Base-by-base conservation (phyloP, 2,888 invertebrate species). In the Campoplex nolae region DNA sequence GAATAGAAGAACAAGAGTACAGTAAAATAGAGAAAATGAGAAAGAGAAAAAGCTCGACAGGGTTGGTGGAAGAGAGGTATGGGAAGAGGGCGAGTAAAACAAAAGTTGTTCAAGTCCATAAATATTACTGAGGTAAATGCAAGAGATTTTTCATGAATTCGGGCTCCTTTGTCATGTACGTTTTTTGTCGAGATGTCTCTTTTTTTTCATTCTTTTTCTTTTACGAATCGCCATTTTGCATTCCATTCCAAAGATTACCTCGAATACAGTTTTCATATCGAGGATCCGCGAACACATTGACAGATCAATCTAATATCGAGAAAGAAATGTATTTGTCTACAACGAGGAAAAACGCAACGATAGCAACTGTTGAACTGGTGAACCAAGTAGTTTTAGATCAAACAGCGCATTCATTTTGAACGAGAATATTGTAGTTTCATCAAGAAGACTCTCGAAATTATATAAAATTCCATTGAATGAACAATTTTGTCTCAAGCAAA, bases 51-150 rank as follows among this genome's bases (percentile, higher is more conserved):
- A 56, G 83, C 38, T n/a, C 3, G 73, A 71, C 51, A 32, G 77
- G 38, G 1, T 38, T 23, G 54, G 56, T 28, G 32, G 54, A 32
- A 45, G 62, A 18, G 70, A 79, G 56, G 38, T 2, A n/a, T 7
- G n/a, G 77, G n/a, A 32, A 51, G 65, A 45, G 62, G 18, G n/a
- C 9, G 75, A 42, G 80, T 67, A 51, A 85, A 88, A 89, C 87
- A 86, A 89, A 89, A 89, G 88, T 89, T 89, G 68, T 76, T 73
- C 84, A 88, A 86, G 79, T 83, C 83, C 86, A 89, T 89, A 89
- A 89, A 89, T 89, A 89, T 88, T 88, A 83, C 82, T 28, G 73
- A 62, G 82, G 86, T 70, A 89, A 86, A 88, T 88, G 86, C 88
- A 84, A 77, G 82, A 86, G 76, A 86, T 84, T 76, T 84, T 79